Evolutionary conservation across 2,888 invertebrate species (phyloP).

Genomic region (Nomada goodeniana): DNA sequence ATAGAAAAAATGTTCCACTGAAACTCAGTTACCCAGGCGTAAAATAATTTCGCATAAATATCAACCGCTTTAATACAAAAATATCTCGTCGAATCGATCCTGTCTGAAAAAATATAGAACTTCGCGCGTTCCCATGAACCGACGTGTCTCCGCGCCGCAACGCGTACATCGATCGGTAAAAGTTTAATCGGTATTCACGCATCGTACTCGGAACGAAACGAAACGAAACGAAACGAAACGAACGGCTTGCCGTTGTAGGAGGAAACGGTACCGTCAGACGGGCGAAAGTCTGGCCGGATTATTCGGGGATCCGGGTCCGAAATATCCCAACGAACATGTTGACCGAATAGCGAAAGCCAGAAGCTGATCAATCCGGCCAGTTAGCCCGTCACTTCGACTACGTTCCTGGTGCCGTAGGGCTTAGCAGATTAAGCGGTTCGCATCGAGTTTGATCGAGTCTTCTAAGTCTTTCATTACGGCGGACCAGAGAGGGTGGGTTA

Average conservation of each 20-base stretch:
- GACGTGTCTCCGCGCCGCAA: not conserved
- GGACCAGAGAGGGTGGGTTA: slow-evolving; percentile 67
- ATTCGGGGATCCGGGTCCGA: slow-evolving; percentile 67
- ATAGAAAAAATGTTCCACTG: too few species aligned
- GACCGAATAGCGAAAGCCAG: slow-evolving; percentile 69
- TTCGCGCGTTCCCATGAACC: slow-evolving; percentile 4
- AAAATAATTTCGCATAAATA: too few species aligned
- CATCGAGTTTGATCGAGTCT: slow-evolving; percentile 83
- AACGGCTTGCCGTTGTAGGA: slow-evolving; percentile 33
- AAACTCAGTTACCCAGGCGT: too few species aligned
- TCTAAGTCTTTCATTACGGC: slow-evolving; percentile 84
- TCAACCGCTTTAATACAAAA: too few species aligned
- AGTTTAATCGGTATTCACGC: slow-evolving; percentile 59
- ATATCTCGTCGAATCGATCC: not conserved
- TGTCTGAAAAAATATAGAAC: not conserved
- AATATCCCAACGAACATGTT: slow-evolving; percentile 80
- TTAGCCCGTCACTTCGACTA: slow-evolving; percentile 58
- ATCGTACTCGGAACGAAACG: slow-evolving; percentile 39
- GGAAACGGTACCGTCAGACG: slow-evolving; percentile 74
- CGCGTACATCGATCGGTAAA: slow-evolving; percentile 39
- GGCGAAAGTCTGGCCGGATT: slow-evolving; percentile 79
- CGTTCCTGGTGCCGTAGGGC: slow-evolving; percentile 76
- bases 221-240: slow-evolving; percentile 36
- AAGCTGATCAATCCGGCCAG: slow-evolving; percentile 70
- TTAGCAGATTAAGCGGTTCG: slow-evolving; percentile 82